Percentiles rank a stretch among this genome's conserved stretches.
phyloP scores from a whole-genome alignment of 2,113 vertebrate genomes.

The Chitala chitala region DNA sequence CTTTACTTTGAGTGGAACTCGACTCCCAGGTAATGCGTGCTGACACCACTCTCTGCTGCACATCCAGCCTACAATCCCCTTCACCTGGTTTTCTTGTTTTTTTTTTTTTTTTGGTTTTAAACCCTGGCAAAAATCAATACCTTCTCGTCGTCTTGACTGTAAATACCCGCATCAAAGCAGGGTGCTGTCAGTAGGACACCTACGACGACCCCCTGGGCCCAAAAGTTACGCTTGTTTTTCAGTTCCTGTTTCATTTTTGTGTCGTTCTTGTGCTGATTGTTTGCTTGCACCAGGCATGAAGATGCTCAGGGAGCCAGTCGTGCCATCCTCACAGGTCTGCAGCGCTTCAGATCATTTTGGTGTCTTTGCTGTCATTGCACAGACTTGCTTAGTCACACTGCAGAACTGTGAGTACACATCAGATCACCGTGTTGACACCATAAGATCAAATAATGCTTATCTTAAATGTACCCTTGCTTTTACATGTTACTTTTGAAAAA shows the following conservation, averaged over 20 bases:
- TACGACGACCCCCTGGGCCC: background rate
- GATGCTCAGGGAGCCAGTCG: no score
- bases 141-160: slow-evolving; percentile 25
- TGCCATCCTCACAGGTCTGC: no score
- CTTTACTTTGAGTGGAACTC: slow-evolving; percentile 46
- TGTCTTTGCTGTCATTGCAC: background rate
- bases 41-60: slow-evolving; percentile 35
- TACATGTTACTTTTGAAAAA: no score
- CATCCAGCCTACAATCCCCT: slow-evolving; percentile 21
- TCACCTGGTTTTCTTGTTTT: slow-evolving; percentile 7
- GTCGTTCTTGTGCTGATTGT: background rate
- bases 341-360: background rate
- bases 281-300: no score
- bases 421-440: background rate
- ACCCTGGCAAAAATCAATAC: slow-evolving; percentile 26
- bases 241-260: background rate
- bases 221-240: background rate
- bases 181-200: background rate
- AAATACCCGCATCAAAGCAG: background rate
- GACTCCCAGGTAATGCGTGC: slow-evolving; percentile 34
- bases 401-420: background rate
- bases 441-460: background rate
- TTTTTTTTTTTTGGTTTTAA: slow-evolving; percentile 3
- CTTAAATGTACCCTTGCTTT: no score
- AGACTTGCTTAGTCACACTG: background rate